Percentiles rank a stretch among this genome's conserved stretches.
Evolutionary conservation across 2,797 vertebrate species (phyloP).

Genomic region (Anguilla anguilla): DNA sequence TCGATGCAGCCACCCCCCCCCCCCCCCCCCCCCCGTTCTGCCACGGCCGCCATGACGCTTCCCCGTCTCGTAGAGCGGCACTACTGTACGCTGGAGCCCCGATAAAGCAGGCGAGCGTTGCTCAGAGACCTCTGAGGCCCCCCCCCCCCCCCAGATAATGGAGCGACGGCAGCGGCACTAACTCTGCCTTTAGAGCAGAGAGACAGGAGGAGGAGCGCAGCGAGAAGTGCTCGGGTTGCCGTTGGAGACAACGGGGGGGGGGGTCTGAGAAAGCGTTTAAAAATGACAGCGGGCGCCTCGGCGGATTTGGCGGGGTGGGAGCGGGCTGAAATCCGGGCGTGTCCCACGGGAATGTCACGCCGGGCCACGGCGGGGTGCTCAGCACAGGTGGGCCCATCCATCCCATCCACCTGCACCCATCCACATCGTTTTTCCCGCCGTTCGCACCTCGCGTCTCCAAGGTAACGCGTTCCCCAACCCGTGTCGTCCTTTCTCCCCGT

Average conservation of each 20-base stretch:
- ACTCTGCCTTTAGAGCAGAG: not conserved
- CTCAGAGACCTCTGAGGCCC: not conserved
- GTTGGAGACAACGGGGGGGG: not conserved
- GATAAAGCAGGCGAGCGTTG: not conserved
- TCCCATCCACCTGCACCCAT: not conserved
- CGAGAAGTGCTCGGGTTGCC: not conserved
- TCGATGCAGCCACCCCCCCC: too few relatives aligned
- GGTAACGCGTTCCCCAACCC: not conserved
- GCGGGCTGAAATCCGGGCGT: not conserved
- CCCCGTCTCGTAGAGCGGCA: too few relatives aligned
- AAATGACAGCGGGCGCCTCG: not conserved
- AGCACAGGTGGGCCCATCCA: not conserved
- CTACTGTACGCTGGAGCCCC: not conserved
- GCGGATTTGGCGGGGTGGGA: not conserved
- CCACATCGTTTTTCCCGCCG: not conserved
- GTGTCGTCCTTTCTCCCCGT: not conserved
- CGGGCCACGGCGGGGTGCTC: not conserved
- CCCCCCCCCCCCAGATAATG: too few relatives aligned
- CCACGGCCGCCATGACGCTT: too few relatives aligned
- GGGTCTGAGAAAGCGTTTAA: conserved; percentile 4
- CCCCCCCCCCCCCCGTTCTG: too few relatives aligned
- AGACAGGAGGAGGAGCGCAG: not conserved
- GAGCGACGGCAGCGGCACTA: too few relatives aligned
- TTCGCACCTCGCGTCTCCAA: not conserved
- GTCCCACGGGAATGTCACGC: not conserved